These are phyloP conservation scores for Dolichotis patagonum DNA, from an alignment of 2,113 vertebrate genomes.

Conservation along the genomic window DNA sequence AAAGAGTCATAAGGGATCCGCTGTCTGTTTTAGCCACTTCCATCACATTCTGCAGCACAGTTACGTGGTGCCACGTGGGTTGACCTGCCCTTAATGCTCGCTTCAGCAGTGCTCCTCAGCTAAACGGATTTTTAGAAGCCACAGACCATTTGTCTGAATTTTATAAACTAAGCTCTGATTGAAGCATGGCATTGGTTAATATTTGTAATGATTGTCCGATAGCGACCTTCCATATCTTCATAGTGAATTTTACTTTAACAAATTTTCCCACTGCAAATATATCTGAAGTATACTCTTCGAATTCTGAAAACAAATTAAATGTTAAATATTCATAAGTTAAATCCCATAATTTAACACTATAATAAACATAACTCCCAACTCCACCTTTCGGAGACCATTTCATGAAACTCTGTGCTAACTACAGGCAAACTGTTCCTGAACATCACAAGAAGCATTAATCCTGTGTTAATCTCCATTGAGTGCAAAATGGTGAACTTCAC, in stretches of 20 bases:
- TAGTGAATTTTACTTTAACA: not conserved
- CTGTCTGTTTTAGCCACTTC: not conserved
- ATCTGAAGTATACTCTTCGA: not conserved
- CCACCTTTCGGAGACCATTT: not conserved
- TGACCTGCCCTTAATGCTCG: not conserved
- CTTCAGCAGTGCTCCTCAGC: not conserved
- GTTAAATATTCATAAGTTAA: not conserved
- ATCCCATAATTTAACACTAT: not conserved
- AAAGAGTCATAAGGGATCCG: not conserved
- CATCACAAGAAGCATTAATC: not conserved
- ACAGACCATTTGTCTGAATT: not conserved
- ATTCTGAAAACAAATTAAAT: constrained; percentile 3
- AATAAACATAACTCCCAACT: not conserved
- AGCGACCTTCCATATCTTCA: not conserved
- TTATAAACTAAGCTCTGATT: constrained; percentile 16
- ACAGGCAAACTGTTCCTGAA: not conserved
- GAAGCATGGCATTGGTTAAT: not conserved
- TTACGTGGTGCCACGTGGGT: not conserved
- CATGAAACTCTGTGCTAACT: not conserved
- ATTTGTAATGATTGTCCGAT: not conserved
- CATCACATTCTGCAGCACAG: not conserved
- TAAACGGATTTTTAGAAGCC: not conserved
- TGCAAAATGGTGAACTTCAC: not conserved
- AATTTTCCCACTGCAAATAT: not conserved
- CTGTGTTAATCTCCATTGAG: not conserved